Conservation (phyloP, 2,797 vertebrate species). For the Melanotaenia boesemani region DNA sequence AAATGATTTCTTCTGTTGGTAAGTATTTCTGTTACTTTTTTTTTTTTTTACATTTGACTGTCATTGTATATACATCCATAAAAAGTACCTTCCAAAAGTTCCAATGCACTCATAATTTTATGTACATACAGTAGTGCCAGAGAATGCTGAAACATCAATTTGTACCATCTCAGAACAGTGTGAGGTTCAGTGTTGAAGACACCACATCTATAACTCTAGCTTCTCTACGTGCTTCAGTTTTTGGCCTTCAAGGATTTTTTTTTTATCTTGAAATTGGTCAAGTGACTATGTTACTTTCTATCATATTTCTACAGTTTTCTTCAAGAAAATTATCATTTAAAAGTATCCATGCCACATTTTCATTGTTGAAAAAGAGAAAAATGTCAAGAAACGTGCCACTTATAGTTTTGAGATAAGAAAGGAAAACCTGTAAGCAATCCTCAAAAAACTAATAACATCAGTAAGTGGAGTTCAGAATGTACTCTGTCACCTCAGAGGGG, state of each 20-base stretch:
- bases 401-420: background rate
- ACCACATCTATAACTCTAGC: background rate
- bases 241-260: background rate
- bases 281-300: background rate
- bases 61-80: background rate
- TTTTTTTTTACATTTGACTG: background rate
- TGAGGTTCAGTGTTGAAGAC: background rate
- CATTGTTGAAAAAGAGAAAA: background rate
- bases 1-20: conserved; percentile 83
- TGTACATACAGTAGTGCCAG: background rate
- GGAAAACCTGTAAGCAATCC: background rate
- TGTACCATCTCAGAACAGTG: background rate
- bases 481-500: background rate
- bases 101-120: background rate
- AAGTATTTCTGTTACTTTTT: conserved; percentile 47
- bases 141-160: background rate
- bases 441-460: background rate
- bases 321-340: background rate
- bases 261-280: background rate
- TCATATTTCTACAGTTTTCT: background rate
- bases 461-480: too few relatives aligned
- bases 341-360: background rate
- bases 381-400: background rate
- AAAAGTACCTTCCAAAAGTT: background rate
- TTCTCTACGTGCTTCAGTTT: background rate